phyloP scores from a whole-genome alignment of 2,113 vertebrate genomes.

The Ictalurus punctatus region DNA sequence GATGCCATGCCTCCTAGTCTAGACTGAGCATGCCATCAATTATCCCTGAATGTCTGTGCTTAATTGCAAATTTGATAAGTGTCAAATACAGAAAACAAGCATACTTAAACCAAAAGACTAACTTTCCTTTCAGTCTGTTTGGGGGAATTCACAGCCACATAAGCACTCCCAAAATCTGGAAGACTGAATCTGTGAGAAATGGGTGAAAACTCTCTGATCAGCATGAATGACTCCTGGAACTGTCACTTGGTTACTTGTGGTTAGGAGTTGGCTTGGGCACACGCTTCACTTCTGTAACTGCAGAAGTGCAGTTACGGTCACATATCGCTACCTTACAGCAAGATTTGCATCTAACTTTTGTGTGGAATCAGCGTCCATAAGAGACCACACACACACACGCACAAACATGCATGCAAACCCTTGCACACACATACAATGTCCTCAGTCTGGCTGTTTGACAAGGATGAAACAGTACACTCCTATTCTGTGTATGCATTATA shows the following conservation, averaged over 20 bases:
- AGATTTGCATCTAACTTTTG: not conserved
- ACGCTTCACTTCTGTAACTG: not conserved
- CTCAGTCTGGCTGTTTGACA: slow-evolving; percentile 24
- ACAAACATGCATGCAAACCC: not conserved
- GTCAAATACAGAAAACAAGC: not conserved
- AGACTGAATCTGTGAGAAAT: not conserved
- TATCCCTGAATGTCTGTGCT: not conserved
- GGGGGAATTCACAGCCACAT: not conserved
- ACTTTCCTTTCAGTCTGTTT: not conserved
- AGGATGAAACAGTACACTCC: not conserved
- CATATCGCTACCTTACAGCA: not conserved
- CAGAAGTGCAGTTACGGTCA: not conserved
- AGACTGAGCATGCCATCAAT: not conserved
- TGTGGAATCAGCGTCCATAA: not conserved
- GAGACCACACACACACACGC: slow-evolving; percentile 3
- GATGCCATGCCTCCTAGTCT: not conserved
- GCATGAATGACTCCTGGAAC: not conserved
- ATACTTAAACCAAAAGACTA: not conserved
- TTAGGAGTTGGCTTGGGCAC: not conserved
- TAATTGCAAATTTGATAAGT: not conserved
- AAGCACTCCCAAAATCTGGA: not conserved
- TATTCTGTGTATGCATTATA: not conserved
- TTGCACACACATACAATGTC: not conserved
- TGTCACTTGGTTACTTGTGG: not conserved
- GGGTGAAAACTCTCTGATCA: not conserved